Evolutionary conservation across 30 jellyfish, hydroid and myxozoan genomes (phyloP).

Genomic region (Turritopsis rubra): DNA sequence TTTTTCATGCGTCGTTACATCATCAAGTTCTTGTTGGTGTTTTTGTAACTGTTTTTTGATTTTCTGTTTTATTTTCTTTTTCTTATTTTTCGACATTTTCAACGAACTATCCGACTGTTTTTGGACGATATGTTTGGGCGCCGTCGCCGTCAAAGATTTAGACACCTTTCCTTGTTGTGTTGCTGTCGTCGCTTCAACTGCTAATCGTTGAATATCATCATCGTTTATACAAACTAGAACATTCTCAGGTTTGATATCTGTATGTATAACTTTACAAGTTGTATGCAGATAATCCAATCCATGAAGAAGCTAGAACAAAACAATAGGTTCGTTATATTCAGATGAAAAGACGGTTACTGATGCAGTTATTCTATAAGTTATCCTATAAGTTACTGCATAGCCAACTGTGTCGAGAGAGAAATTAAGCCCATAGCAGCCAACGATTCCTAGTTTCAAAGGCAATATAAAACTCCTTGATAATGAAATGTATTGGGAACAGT

Average conservation of each 20-base stretch:
- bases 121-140: slow-evolving; percentile 36
- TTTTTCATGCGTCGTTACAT: not conserved
- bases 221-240: slow-evolving; percentile 80
- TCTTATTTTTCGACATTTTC: slow-evolving; percentile 75
- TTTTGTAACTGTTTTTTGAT: slow-evolving; percentile 76
- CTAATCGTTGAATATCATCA: slow-evolving; percentile 75
- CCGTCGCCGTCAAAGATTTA: slow-evolving; percentile 43
- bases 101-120: slow-evolving; percentile 30
- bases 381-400: no score
- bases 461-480: no score
- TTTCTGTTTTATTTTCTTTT: slow-evolving; percentile 75
- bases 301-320: slow-evolving; percentile 43
- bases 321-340: not conserved
- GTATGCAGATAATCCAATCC: slow-evolving; percentile 89
- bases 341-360: not conserved
- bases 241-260: slow-evolving; percentile 96
- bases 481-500: no score
- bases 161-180: slow-evolving; percentile 94
- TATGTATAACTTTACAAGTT: slow-evolving; percentile 84
- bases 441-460: no score
- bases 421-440: no score
- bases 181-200: slow-evolving; percentile 82
- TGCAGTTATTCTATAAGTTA: no score
- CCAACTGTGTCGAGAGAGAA: no score
- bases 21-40: slow-evolving; percentile 43